These are phyloP conservation scores for Alethe castanea DNA, from an alignment of 2,113 vertebrate species.

Conservation along the genomic window DNA sequence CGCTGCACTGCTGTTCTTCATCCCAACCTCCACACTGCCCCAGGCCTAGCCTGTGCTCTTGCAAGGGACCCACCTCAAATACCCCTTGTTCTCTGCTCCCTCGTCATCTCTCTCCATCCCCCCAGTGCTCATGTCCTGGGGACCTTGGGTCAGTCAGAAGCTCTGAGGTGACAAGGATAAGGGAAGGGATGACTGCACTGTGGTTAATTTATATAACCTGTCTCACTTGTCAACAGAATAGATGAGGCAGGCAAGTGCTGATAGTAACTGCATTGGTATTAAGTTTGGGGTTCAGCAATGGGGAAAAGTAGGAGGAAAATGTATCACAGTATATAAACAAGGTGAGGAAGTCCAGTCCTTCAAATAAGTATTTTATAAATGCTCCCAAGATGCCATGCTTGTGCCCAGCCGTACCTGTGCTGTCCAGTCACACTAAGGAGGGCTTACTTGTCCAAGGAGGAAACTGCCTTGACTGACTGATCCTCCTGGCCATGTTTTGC, in stretches of 20 bases:
- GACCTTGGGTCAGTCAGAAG: not conserved
- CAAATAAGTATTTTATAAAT: not conserved
- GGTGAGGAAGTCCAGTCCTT: not conserved
- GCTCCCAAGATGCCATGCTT: not conserved
- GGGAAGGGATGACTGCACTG: not conserved
- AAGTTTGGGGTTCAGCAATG: not conserved
- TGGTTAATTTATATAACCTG: not conserved
- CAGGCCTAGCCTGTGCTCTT: not conserved
- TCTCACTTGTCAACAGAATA: not conserved
- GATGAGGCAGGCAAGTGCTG: not conserved
- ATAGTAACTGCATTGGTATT: not conserved
- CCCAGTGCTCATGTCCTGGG: not conserved
- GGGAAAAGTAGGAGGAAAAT: not conserved
- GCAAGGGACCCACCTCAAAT: not conserved
- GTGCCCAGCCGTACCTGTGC: not conserved
- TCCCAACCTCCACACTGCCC: not conserved
- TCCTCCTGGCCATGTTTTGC: not conserved
- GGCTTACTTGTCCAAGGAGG: not conserved
- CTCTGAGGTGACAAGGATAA: not conserved
- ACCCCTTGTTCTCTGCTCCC: not conserved
- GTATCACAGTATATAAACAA: not conserved
- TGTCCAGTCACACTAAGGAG: not conserved
- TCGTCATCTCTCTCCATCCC: not conserved
- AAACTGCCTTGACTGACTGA: not conserved
- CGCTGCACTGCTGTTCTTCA: rapidly evolving